phyloP scores from a whole-genome alignment of 2,797 vertebrate species.

The Ctenopoma kingsleyae region DNA sequence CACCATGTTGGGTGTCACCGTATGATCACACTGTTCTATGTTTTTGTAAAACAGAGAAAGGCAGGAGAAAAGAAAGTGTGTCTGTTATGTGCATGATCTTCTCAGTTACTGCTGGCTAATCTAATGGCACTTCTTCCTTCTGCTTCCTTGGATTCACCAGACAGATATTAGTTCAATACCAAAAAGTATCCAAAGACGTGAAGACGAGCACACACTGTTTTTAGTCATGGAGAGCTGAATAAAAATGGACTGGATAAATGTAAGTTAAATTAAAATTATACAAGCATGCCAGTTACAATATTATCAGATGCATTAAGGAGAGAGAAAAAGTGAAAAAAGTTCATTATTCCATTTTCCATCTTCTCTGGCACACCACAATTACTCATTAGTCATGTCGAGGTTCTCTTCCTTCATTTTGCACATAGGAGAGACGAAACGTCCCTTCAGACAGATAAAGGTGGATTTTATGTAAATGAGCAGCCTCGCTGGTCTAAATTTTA shows the following conservation, averaged over 20 bases:
- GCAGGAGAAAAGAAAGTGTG: not conserved
- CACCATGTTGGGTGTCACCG: not conserved
- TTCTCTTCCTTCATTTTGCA: not conserved
- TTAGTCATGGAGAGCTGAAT: not conserved
- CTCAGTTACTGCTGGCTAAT: not conserved
- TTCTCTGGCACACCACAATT: not conserved
- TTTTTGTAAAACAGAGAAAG: too few species aligned
- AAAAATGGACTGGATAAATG: not conserved
- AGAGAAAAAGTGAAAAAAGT: not conserved
- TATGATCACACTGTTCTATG: not conserved
- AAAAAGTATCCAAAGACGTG: not conserved
- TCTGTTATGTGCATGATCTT: not conserved
- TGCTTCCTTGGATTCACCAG: not conserved
- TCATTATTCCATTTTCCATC: not conserved
- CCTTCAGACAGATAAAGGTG: not conserved
- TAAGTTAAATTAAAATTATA: not conserved
- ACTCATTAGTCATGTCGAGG: accelerated
- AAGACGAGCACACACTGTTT: not conserved
- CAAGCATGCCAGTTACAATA: not conserved
- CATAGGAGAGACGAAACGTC: not conserved
- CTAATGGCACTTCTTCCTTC: conserved; percentile 34
- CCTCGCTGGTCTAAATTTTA: conserved; percentile 3
- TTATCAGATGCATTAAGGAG: too few species aligned
- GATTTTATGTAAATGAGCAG: not conserved
- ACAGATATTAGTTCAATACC: not conserved